Percentiles rank a stretch among this genome's conserved stretches.
Conservation (phyloP, 2,797 vertebrate genomes). For the Trachurus trachurus region DNA sequence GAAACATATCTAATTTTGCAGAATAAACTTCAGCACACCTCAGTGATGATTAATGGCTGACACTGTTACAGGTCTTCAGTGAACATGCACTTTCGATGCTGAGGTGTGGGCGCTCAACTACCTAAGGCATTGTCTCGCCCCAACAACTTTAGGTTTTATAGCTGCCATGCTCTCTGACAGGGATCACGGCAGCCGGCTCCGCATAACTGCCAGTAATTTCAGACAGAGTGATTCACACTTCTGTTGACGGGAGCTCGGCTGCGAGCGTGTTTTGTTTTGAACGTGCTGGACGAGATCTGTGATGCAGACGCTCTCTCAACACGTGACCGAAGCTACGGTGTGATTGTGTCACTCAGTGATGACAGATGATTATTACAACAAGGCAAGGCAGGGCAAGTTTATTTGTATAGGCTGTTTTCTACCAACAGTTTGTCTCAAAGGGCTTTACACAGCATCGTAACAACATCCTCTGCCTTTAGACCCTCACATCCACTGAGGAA, state of each 20-base stretch:
- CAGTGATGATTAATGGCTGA: constrained; percentile 77
- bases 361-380: constrained; percentile 25
- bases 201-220: constrained; percentile 79
- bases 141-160: constrained; percentile 75
- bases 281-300: constrained; percentile 26
- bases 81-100: constrained; percentile 67
- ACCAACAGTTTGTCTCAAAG: neutral
- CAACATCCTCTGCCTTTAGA: too few relatives aligned
- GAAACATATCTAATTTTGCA: constrained; percentile 53
- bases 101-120: constrained; percentile 50
- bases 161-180: constrained; percentile 51
- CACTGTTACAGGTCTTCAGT: constrained; percentile 64
- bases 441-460: neutral
- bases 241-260: constrained; percentile 46
- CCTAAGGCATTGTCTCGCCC: constrained; percentile 64
- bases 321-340: constrained; percentile 4
- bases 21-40: constrained; percentile 55
- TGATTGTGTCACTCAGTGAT: constrained; percentile 8
- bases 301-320: constrained; percentile 48
- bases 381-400: neutral
- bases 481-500: too few relatives aligned
- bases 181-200: constrained; percentile 67
- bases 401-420: neutral
- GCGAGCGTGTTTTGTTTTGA: constrained; percentile 58
- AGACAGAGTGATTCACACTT: constrained; percentile 76